Conservation (phyloP, 2,113 vertebrate genomes). For the Deroptyus accipitrinus region DNA sequence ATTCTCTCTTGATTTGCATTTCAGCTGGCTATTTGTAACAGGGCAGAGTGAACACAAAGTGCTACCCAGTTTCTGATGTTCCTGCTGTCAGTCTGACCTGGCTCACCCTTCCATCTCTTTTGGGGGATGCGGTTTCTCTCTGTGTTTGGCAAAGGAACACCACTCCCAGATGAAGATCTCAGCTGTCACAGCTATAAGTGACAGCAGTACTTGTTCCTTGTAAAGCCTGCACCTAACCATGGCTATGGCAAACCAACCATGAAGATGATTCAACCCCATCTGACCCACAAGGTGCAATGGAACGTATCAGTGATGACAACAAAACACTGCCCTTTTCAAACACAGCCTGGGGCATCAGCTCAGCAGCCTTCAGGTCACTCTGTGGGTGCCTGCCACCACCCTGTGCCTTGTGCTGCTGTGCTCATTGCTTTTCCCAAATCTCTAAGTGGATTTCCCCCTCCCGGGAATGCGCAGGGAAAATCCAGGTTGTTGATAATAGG, state of each 20-base stretch:
- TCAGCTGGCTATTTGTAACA: neutral
- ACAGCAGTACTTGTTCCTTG: accelerated
- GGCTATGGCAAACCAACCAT: neutral
- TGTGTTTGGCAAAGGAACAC: neutral
- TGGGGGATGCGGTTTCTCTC: neutral
- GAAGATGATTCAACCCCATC: accelerated
- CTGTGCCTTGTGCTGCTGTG: neutral
- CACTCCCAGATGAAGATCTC: neutral
- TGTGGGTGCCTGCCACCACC: neutral
- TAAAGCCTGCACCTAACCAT: neutral
- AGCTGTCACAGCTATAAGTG: accelerated
- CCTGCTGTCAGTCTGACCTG: neutral
- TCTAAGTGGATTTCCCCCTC: accelerated
- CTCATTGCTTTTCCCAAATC: neutral
- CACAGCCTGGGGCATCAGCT: neutral
- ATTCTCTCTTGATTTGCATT: neutral
- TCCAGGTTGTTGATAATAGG: neutral
- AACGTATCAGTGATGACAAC: accelerated
- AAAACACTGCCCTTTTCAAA: accelerated
- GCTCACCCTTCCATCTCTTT: neutral
- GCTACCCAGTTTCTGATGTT: neutral
- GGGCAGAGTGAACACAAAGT: neutral
- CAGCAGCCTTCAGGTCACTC: neutral
- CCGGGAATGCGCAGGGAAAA: neutral
- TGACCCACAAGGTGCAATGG: neutral